Evolutionary conservation across 1,140 invertebrate species (phyloP), one percentile per base, ranked within the genome.

Genomic region (Antheraea pernyi): DNA sequence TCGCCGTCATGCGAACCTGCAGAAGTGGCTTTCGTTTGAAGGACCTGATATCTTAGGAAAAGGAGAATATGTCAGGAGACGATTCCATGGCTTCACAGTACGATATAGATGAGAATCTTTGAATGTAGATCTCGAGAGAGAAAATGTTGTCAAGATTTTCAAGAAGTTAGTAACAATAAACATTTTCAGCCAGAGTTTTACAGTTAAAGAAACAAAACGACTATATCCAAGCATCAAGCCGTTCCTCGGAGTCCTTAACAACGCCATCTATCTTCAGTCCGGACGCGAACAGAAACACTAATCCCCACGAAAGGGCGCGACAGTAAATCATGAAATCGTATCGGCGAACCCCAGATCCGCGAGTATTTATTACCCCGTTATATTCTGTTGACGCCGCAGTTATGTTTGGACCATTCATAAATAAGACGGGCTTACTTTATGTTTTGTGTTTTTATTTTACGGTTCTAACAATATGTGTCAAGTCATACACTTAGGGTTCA

Each of bases 371-470:
- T 53, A 16, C 46, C 46, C 13, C 0, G 11, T 53, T 53, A 53
- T 16, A 53, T 53, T 53, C 46, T 53, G 46, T 53, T 53, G 46
- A 53, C 46, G 13, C 46, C 46, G 46, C 46, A 53, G 46, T 53
- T 53, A 53, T 53, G 46, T 16, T 53, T 53, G 46, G 46, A n/a
- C 46, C 46, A 53, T 53, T 53, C 46, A 53, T 53, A 53, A 53
- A 53, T 53, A 53, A 53, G 9, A 53, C 13, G 46, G 16, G 46
- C 16, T 53, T 53, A 13, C 9, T 53, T 53, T 53, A 53, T 53
- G 16, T 16, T 53, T 13, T 16, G 39, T 16, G 11, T 53, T 53
- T 53, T 53, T 53, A 53, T 53, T 6, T 53, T 16, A 53, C 46
- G 10, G 16, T 16, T 16, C 39, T 42, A 42, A 11, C 22, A 30